Percentiles rank a stretch among this genome's conserved stretches.
Conservation (phyloP, 2,113 vertebrate genomes). For the Astatotilapia flaviijosephi region DNA sequence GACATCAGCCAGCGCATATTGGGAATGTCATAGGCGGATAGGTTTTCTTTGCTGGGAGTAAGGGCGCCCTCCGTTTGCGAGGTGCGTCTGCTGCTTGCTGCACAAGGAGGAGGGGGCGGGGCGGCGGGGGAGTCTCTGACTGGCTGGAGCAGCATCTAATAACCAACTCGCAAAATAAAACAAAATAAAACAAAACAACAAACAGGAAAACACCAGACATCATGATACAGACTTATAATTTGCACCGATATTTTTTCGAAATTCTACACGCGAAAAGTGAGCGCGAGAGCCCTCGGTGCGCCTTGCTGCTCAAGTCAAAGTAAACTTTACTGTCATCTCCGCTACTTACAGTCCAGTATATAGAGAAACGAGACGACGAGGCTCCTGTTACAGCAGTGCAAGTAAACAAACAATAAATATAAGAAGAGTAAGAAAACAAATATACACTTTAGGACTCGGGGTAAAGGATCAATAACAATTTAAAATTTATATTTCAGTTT, state of each 20-base stretch:
- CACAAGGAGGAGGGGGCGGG: rapidly evolving
- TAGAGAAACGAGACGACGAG: rapidly evolving
- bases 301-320: too few relatives aligned
- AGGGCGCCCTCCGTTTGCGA: background rate
- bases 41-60: background rate
- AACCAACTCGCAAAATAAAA: rapidly evolving
- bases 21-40: rapidly evolving
- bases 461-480: too few relatives aligned
- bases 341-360: rapidly evolving
- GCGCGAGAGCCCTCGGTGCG: too few relatives aligned
- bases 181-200: background rate
- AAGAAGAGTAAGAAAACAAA: too few relatives aligned
- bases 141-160: rapidly evolving
- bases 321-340: rapidly evolving
- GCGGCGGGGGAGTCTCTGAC: rapidly evolving
- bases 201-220: rapidly evolving
- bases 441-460: too few relatives aligned
- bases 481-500: too few relatives aligned
- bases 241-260: rapidly evolving
- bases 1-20: background rate
- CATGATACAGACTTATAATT: rapidly evolving
- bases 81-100: rapidly evolving
- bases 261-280: too few relatives aligned
- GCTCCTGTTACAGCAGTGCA: too few relatives aligned
- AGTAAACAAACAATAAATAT: too few relatives aligned